Evolutionary conservation across 92 coral and sea anemone species (phyloP).

Genomic region (Epizoanthus scotinus): DNA sequence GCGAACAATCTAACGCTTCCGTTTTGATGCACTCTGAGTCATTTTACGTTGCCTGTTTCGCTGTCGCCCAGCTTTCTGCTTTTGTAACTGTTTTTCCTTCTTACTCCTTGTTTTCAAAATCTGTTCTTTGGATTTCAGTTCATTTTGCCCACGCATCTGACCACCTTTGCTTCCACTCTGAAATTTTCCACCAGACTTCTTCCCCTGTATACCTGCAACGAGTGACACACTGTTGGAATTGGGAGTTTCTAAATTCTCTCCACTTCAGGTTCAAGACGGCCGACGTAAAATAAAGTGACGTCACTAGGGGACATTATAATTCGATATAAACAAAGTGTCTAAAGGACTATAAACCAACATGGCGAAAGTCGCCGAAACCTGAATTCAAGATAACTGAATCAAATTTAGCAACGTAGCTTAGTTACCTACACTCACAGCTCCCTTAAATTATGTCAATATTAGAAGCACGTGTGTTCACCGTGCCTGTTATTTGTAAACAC

Average conservation of each 20-base stretch:
- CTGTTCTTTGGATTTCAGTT: slow-evolving; percentile 38
- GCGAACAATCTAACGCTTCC: neutral
- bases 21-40: slow-evolving; percentile 4
- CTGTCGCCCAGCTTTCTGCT: slow-evolving; percentile 25
- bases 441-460: too few relatives aligned
- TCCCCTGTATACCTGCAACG: slow-evolving; percentile 23
- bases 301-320: too few relatives aligned
- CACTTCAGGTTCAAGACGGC: too few relatives aligned
- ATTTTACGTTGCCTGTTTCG: slow-evolving; percentile 21
- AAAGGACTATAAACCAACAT: too few relatives aligned
- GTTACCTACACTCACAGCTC: too few relatives aligned
- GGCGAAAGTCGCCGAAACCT: too few relatives aligned
- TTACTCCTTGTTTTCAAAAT: slow-evolving; percentile 31
- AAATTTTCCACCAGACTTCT: slow-evolving; percentile 1
- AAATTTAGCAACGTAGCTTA: too few relatives aligned
- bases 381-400: too few relatives aligned
- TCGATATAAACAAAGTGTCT: too few relatives aligned
- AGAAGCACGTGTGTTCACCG: too few relatives aligned
- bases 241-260: neutral
- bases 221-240: neutral
- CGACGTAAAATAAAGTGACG: too few relatives aligned
- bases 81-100: slow-evolving; percentile 22
- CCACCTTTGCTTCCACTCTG: neutral
- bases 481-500: too few relatives aligned
- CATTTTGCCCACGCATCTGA: neutral